Conservation (phyloP, 1,140 invertebrate genomes). For the Diachasma alloeum region DNA sequence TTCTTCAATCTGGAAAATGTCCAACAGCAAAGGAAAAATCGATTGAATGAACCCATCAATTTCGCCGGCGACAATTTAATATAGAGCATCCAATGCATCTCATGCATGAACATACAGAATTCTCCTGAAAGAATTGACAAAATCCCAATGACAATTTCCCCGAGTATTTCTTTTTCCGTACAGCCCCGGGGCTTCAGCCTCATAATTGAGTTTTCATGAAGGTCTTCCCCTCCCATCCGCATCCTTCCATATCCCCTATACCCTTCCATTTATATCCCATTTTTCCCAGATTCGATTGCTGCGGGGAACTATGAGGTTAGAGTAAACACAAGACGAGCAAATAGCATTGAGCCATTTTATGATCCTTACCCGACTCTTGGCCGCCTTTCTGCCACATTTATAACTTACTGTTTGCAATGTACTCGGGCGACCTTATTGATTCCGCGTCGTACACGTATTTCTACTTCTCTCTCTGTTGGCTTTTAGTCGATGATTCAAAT, state of each 20-base stretch:
- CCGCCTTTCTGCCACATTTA: constrained; percentile 27
- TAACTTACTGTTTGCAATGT: constrained; percentile 27
- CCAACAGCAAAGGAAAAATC: no score
- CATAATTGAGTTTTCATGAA: constrained; percentile 36
- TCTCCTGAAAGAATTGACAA: no score
- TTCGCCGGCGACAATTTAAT: no score
- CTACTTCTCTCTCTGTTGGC: no score
- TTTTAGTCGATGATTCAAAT: background rate
- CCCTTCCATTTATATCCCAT: background rate
- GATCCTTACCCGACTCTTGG: constrained; percentile 32
- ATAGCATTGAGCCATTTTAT: constrained; percentile 37
- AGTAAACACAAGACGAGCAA: constrained; percentile 34
- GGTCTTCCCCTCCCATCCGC: background rate
- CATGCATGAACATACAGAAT: no score
- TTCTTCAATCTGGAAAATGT: no score
- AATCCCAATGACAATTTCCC: no score
- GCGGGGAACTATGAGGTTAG: constrained; percentile 29
- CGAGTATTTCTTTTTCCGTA: no score
- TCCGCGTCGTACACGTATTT: background rate
- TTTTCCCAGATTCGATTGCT: constrained; percentile 24
- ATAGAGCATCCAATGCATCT: no score
- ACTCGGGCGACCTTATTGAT: constrained; percentile 26
- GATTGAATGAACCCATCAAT: no score
- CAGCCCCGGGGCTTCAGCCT: background rate
- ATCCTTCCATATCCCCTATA: background rate